Conservation (phyloP, 2,888 invertebrate species). For the Mythimna loreyi region DNA sequence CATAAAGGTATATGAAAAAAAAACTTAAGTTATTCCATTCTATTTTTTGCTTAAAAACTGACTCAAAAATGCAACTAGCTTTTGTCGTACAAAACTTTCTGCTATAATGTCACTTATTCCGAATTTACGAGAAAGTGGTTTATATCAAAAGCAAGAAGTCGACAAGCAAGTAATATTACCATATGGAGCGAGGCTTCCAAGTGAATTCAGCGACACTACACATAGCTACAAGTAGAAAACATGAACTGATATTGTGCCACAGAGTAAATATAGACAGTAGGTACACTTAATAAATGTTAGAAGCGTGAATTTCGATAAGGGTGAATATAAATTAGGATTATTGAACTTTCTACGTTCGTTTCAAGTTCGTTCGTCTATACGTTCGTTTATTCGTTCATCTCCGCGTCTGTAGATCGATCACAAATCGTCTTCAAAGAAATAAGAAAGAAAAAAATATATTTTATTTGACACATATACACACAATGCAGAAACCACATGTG, state of each 20-base stretch:
- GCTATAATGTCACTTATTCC: slow-evolving; percentile 11
- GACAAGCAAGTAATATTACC: slow-evolving; percentile 42
- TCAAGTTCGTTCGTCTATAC: too few species aligned
- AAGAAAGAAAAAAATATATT: too few species aligned
- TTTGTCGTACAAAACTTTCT: slow-evolving; percentile 3
- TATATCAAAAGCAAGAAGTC: slow-evolving; percentile 31
- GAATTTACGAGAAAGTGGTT: slow-evolving; percentile 30
- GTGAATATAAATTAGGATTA: not conserved
- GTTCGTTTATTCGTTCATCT: too few species aligned
- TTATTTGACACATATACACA: too few species aligned
- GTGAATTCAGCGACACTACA: slow-evolving; percentile 34
- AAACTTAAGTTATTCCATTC: too few species aligned
- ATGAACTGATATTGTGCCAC: slow-evolving; percentile 25
- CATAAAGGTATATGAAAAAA: too few species aligned
- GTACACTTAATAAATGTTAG: slow-evolving; percentile 2
- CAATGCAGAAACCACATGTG: too few species aligned
- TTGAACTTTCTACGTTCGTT: not conserved
- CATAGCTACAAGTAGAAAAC: slow-evolving; percentile 22
- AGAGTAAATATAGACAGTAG: slow-evolving; percentile 9
- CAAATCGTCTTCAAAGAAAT: too few species aligned
- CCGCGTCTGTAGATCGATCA: too few species aligned
- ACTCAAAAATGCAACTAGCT: not conserved
- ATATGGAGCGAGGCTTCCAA: slow-evolving; percentile 46
- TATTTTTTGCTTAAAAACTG: not conserved
- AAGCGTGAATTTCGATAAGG: not conserved